Conservation (phyloP, 2,797 vertebrate genomes). For the Cyclura pinguis region DNA sequence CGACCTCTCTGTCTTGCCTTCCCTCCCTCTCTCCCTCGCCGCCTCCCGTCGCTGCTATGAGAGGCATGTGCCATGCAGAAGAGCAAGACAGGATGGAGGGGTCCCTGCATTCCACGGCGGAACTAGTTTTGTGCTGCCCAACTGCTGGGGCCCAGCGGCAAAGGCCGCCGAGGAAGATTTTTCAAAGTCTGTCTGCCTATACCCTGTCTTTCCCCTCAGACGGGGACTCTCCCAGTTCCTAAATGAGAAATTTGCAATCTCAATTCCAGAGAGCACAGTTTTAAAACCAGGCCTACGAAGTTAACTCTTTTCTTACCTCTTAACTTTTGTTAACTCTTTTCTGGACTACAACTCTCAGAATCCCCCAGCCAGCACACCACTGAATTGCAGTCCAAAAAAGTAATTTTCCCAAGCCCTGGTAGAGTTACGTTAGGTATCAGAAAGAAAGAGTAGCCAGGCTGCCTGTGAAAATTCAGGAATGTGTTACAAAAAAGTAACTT, state of each 20-base stretch:
- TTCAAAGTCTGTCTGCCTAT: not conserved
- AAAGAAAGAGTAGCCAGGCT: no score
- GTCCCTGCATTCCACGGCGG: not conserved
- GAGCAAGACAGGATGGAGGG: not conserved
- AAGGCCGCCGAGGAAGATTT: not conserved
- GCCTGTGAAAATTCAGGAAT: no score
- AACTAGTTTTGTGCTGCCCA: not conserved
- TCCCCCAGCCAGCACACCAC: not conserved
- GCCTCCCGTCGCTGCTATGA: not conserved
- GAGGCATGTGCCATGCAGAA: not conserved
- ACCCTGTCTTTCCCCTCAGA: not conserved
- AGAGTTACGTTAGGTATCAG: no score
- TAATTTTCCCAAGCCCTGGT: no score
- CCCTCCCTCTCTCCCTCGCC: no score
- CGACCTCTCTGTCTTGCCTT: not conserved
- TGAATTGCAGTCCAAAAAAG: no score
- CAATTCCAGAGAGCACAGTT: no score
- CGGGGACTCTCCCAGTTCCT: no score
- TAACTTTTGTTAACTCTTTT: not conserved
- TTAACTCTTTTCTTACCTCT: not conserved
- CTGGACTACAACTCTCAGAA: not conserved
- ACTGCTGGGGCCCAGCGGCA: fast-evolving
- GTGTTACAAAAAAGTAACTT: no score
- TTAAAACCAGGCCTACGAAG: not conserved
- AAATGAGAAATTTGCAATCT: no score